A percentile compares a stretch with the other conserved stretches of the same genome.
Evolutionary conservation across 30 jellyfish, hydroid and myxozoan genomes (phyloP).

Genomic region (Catostylus mosaicus): DNA sequence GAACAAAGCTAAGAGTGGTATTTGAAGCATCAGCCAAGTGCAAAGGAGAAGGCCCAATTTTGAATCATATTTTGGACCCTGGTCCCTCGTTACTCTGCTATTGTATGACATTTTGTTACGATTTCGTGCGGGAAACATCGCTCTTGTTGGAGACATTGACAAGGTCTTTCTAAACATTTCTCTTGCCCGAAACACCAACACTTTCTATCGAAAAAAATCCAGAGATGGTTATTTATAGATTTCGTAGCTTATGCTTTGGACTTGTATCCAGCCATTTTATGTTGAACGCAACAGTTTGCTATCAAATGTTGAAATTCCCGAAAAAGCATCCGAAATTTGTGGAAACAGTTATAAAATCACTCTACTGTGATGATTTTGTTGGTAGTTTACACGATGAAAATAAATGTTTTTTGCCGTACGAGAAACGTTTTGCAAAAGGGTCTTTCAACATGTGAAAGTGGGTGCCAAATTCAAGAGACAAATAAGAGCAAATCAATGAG

Average conservation of each 20-base stretch:
- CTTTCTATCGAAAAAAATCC: no score
- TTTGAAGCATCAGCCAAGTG: constrained; percentile 10
- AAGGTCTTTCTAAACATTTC: constrained; percentile 15
- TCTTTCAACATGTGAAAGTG: not conserved
- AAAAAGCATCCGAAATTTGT: not conserved
- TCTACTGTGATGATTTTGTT: constrained; percentile 5
- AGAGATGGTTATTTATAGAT: not conserved
- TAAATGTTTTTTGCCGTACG: not conserved
- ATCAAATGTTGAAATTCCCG: not conserved
- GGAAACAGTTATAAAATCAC: not conserved
- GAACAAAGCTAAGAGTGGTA: constrained; percentile 23
- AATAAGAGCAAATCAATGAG: not conserved
- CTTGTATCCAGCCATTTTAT: not conserved
- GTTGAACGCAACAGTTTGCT: not conserved
- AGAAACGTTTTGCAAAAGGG: not conserved
- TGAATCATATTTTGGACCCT: constrained; percentile 12
- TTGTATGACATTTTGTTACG: not conserved
- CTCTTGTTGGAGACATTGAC: constrained; percentile 22
- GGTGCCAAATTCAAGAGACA: not conserved
- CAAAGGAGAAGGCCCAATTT: constrained; percentile 6
- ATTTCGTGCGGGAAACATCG: not conserved
- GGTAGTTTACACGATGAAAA: not conserved
- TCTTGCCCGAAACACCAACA: not conserved
- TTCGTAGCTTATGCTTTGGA: not conserved
- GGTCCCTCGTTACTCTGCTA: constrained; percentile 19